A percentile compares a stretch with the other conserved stretches of the same genome.
These are phyloP conservation scores for Apeltes quadracus DNA, from an alignment of 2,113 vertebrate genomes.

Conservation along the genomic window DNA sequence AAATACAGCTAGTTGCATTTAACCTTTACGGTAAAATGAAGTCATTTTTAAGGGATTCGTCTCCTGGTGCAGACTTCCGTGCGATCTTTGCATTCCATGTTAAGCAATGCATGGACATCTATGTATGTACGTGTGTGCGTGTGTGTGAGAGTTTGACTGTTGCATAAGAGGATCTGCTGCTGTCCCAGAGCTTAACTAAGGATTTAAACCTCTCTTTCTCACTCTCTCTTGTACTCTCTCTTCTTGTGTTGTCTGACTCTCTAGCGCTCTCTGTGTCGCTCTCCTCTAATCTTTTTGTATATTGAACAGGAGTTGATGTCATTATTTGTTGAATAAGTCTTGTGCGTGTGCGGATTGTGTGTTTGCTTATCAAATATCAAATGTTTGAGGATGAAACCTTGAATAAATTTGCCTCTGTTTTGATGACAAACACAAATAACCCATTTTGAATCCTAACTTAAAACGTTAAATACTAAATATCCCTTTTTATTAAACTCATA, in stretches of 20 bases:
- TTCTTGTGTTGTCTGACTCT: constrained; percentile 49
- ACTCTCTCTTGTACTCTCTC: constrained; percentile 53
- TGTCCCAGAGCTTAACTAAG: constrained; percentile 77
- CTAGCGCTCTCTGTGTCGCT: constrained; percentile 42
- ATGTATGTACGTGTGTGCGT: constrained; percentile 24
- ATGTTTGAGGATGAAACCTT: constrained; percentile 14
- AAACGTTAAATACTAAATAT: constrained; percentile 8
- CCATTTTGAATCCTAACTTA: not conserved
- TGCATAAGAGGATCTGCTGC: constrained; percentile 80
- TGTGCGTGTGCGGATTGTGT: constrained; percentile 23
- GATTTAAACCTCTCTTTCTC: constrained; percentile 73
- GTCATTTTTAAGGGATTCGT: not conserved
- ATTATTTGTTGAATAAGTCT: constrained; percentile 57
- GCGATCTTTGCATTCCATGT: constrained; percentile 47
- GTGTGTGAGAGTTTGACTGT: constrained; percentile 51
- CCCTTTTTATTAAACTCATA: not conserved
- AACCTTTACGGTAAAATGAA: not conserved
- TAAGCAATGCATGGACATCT: constrained; percentile 48
- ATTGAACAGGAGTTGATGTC: constrained; percentile 47
- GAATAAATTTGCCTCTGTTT: constrained; percentile 29
- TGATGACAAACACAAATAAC: not conserved
- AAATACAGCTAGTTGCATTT: not conserved
- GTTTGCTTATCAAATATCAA: constrained; percentile 16
- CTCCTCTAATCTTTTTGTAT: constrained; percentile 60
- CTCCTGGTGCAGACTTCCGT: constrained; percentile 1